phyloP scores from a whole-genome alignment of 2,888 invertebrate genomes.

The Chrysopilus asiliformis region DNA sequence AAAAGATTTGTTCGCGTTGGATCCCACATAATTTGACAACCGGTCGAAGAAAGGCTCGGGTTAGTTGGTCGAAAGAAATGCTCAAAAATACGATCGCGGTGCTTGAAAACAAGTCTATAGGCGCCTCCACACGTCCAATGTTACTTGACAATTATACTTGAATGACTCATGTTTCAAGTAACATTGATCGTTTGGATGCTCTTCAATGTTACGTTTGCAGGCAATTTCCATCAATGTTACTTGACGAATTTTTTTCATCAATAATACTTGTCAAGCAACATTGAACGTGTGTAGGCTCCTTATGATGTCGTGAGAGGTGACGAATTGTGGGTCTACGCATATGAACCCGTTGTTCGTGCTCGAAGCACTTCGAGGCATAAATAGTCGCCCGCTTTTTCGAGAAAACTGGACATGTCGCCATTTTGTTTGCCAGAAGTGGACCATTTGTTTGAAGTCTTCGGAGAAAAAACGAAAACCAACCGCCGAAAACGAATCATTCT shows the following conservation, averaged over 20 bases:
- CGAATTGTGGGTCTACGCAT: conserved; percentile 3
- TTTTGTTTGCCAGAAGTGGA: conserved; percentile 2
- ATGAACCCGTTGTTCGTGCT: conserved; percentile 1
- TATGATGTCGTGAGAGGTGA: too few relatives aligned
- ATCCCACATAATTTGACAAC: too few relatives aligned
- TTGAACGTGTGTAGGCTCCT: too few relatives aligned
- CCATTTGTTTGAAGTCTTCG: background rate
- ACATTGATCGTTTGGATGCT: too few relatives aligned
- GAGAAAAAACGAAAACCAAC: background rate
- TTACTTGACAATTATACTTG: too few relatives aligned
- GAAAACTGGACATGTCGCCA: conserved; percentile 4
- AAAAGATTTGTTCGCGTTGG: too few relatives aligned
- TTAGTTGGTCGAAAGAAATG: conserved; percentile 1
- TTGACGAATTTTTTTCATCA: too few relatives aligned
- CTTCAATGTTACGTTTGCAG: too few relatives aligned
- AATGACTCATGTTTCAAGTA: too few relatives aligned
- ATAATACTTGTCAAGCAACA: too few relatives aligned
- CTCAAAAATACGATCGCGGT: conserved; percentile 1
- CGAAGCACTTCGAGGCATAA: conserved; percentile 1
- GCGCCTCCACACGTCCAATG: background rate
- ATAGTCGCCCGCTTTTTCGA: background rate
- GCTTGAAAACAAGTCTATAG: background rate
- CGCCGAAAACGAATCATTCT: conserved; percentile 1
- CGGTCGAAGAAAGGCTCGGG: background rate
- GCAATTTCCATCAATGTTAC: too few relatives aligned